These are phyloP conservation scores for Cyrtorhinus lividipennis DNA, from an alignment of 1,140 invertebrate genomes.

Conservation along the genomic window DNA sequence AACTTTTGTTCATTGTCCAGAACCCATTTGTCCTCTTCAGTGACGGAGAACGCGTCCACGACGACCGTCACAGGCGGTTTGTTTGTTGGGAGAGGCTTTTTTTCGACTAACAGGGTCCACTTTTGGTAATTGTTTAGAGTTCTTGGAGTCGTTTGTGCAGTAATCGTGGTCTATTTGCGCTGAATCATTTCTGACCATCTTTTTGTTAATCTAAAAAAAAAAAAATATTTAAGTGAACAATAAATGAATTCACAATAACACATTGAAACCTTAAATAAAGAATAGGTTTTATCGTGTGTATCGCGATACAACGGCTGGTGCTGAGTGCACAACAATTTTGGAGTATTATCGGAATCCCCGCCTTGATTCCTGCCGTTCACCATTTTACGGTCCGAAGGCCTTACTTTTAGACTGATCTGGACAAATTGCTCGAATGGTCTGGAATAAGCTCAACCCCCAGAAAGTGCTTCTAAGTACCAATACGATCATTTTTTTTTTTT, in stretches of 20 bases:
- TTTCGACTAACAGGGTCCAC: background rate
- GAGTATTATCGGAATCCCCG: no score
- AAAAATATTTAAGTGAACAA: background rate
- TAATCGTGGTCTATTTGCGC: conserved; percentile 39
- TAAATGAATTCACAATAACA: conserved; percentile 1
- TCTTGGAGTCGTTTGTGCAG: conserved; percentile 29
- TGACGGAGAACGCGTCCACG: background rate
- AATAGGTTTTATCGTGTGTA: no score
- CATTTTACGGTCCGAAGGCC: no score
- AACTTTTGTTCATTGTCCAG: conserved; percentile 12
- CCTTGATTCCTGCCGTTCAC: no score
- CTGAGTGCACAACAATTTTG: no score
- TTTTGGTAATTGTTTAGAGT: background rate
- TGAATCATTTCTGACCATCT: conserved; percentile 21
- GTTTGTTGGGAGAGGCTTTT: background rate
- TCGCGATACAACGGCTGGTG: no score
- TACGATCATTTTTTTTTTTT: no score
- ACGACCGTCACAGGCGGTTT: background rate
- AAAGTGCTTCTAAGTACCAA: no score
- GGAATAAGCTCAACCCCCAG: no score
- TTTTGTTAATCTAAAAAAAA: conserved; percentile 4
- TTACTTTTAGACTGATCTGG: no score
- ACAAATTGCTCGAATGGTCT: no score
- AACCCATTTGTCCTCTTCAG: background rate
- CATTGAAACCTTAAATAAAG: background rate